phyloP scores from a whole-genome alignment of 2,888 invertebrate genomes.

The Perizoma affinitatum region DNA sequence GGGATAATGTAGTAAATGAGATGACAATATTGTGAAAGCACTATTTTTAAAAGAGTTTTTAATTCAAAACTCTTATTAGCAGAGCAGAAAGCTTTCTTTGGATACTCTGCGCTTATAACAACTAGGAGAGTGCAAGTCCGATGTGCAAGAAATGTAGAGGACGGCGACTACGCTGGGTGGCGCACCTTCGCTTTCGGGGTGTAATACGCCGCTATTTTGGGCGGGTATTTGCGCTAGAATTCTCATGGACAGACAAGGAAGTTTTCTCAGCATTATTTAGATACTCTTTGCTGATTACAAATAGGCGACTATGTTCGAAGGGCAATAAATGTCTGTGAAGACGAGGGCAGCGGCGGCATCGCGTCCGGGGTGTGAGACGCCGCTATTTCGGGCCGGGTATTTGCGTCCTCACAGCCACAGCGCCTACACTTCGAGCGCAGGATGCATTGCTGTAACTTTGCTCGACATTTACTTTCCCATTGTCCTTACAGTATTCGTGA shows the following conservation, averaged over 20 bases:
- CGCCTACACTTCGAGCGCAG: conserved; percentile 61
- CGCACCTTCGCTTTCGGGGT: conserved; percentile 5
- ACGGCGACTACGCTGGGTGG: conserved; percentile 1
- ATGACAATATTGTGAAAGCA: too few relatives aligned
- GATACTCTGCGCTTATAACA: conserved; percentile 41
- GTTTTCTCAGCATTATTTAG: conserved; percentile 13
- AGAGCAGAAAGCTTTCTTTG: conserved; percentile 5
- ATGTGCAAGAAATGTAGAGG: conserved; percentile 40
- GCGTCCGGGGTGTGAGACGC: conserved; percentile 71
- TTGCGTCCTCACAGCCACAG: conserved; percentile 57
- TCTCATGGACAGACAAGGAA: conserved; percentile 21
- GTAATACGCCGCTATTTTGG: conserved; percentile 21
- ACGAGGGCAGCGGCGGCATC: conserved; percentile 45
- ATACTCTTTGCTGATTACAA: conserved; percentile 28
- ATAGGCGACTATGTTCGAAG: conserved; percentile 36
- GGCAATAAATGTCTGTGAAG: conserved; percentile 36
- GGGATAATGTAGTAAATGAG: too few relatives aligned
- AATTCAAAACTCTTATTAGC: too few relatives aligned
- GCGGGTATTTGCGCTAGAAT: conserved; percentile 18
- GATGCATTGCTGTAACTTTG: conserved; percentile 56
- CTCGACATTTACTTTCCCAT: conserved; percentile 24
- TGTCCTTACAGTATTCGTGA: conserved; percentile 3
- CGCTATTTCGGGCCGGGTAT: conserved; percentile 75
- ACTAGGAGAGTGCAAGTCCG: conserved; percentile 36
- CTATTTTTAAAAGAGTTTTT: too few relatives aligned